Percentiles rank a stretch among this genome's conserved stretches.
These are phyloP conservation scores for Semnornis frantzii DNA, from an alignment of 2,113 vertebrate species.

Conservation along the genomic window DNA sequence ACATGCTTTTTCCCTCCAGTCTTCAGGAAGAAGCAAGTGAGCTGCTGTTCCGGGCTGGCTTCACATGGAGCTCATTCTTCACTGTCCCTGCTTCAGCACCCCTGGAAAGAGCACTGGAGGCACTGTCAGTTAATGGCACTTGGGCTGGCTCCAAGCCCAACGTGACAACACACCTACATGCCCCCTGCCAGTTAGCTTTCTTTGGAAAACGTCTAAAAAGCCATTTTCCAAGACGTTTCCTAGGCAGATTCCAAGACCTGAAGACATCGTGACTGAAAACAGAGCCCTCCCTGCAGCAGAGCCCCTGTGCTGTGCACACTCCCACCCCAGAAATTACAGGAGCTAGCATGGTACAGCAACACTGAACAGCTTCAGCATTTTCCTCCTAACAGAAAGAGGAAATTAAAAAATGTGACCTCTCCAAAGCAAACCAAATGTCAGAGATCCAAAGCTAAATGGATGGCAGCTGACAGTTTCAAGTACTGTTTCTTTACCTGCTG, in stretches of 20 bases:
- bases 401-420: background rate
- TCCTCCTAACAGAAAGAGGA: background rate
- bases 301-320: background rate
- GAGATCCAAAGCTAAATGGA: background rate
- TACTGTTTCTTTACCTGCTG: background rate
- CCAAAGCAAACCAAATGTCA: background rate
- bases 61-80: background rate
- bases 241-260: background rate
- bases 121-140: background rate
- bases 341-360: background rate
- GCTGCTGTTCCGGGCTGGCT: background rate
- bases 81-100: background rate
- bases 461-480: background rate
- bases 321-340: background rate
- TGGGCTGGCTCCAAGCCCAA: conserved; percentile 19
- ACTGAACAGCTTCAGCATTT: background rate
- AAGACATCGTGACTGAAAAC: background rate
- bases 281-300: background rate
- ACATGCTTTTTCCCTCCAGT: background rate
- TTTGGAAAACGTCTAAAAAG: background rate
- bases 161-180: background rate
- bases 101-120: background rate
- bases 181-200: background rate
- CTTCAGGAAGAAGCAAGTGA: background rate
- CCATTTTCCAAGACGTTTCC: background rate